phyloP scores from a whole-genome alignment of 2,888 invertebrate species.

The Acanthosepion esculentum region DNA sequence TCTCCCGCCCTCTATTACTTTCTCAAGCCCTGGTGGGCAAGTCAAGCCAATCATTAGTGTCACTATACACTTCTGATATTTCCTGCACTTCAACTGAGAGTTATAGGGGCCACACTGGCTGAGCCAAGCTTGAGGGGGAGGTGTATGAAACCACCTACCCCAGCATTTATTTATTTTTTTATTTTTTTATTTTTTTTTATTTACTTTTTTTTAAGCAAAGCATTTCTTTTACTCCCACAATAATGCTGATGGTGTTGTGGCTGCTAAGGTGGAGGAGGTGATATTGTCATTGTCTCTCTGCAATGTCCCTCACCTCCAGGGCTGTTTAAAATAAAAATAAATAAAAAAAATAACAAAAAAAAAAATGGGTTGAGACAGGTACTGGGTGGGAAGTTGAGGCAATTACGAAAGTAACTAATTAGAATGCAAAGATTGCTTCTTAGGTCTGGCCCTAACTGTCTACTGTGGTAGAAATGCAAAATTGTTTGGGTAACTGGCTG shows the following conservation, averaged over 20 bases:
- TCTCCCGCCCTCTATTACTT: too few species aligned
- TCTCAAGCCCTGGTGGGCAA: too few species aligned
- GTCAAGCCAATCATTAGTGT: constrained; percentile 24
- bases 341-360: too few species aligned
- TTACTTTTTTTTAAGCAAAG: background rate
- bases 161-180: background rate
- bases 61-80: background rate
- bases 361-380: too few species aligned
- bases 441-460: too few species aligned
- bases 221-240: background rate
- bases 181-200: background rate
- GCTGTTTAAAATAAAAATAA: too few species aligned
- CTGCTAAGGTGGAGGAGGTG: too few species aligned
- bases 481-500: too few species aligned
- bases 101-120: constrained; percentile 22
- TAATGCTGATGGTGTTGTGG: background rate
- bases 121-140: background rate
- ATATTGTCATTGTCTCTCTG: background rate
- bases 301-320: background rate
- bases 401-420: too few species aligned
- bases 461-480: too few species aligned
- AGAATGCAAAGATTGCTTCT: too few species aligned
- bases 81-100: constrained; percentile 41
- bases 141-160: background rate
- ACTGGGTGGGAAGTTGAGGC: too few species aligned